These are phyloP conservation scores for Unio delphinus DNA, from an alignment of 2,888 invertebrate genomes.

Conservation along the genomic window DNA sequence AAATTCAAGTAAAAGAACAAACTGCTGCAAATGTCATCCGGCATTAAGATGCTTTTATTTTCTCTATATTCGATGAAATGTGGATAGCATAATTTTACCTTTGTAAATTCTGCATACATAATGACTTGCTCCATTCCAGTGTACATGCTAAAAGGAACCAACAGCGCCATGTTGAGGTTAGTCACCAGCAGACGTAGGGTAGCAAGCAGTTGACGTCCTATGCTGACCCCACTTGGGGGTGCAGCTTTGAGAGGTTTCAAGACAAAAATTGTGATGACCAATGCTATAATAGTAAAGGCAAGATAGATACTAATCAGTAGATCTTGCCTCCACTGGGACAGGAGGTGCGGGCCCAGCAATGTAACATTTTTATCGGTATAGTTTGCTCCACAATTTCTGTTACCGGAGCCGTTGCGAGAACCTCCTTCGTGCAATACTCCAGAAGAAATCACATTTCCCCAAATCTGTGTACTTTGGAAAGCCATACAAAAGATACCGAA, in stretches of 20 bases:
- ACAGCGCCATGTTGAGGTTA: conserved; percentile 37
- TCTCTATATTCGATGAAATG: too few relatives aligned
- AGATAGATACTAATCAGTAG: conserved; percentile 42
- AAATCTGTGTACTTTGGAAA: conserved; percentile 49
- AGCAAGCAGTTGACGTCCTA: conserved; percentile 27
- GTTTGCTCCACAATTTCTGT: conserved; percentile 48
- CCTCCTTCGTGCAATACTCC: conserved; percentile 20
- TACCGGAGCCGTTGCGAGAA: neutral
- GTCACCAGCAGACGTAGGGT: conserved; percentile 38
- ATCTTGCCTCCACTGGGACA: conserved; percentile 27
- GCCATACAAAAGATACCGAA: conserved; percentile 53
- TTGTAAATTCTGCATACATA: conserved; percentile 50
- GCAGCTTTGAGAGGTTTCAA: conserved; percentile 35
- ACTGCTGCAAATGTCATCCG: too few relatives aligned
- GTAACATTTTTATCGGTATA: conserved; percentile 25
- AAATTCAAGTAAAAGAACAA: too few relatives aligned
- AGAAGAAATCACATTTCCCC: conserved; percentile 45
- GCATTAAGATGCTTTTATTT: too few relatives aligned
- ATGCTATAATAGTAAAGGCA: conserved; percentile 37
- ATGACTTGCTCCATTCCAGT: conserved; percentile 47
- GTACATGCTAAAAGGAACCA: conserved; percentile 46
- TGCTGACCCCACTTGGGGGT: conserved; percentile 16
- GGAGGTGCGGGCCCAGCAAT: conserved; percentile 26
- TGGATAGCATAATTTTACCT: conserved; percentile 16
- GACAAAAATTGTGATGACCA: conserved; percentile 37